A percentile compares a stretch with the other conserved stretches of the same genome.
Evolutionary conservation across 2,797 vertebrate genomes (phyloP).

Genomic region (Argentina silus): DNA sequence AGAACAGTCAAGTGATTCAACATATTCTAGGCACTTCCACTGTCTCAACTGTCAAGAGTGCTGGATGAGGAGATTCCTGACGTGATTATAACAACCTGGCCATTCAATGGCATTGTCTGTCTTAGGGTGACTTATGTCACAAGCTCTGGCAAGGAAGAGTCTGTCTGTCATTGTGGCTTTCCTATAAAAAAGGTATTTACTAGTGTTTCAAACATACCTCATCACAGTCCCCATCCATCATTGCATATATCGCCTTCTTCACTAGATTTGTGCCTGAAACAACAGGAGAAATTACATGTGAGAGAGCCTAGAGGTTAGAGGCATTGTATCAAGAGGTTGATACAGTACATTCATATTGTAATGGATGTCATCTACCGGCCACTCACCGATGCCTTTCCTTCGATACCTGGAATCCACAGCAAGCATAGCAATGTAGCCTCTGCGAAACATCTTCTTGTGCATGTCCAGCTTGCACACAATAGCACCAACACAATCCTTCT

Average conservation of each 20-base stretch:
- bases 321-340: neutral
- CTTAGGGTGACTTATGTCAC: too few species aligned
- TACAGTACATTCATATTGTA: too few species aligned
- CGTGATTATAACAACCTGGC: too few species aligned
- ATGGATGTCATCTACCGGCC: neutral
- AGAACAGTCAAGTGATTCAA: too few species aligned
- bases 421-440: conserved; percentile 99
- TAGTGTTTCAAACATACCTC: conserved; percentile 80
- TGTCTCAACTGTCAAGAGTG: too few species aligned
- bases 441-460: conserved; percentile 99
- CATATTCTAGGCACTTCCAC: too few species aligned
- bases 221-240: conserved; percentile 99
- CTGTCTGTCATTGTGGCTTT: too few species aligned
- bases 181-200: too few species aligned
- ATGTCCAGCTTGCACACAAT: conserved; percentile 99
- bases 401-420: conserved; percentile 99
- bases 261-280: conserved; percentile 98
- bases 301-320: neutral
- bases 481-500: conserved; percentile 98
- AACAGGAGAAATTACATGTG: neutral
- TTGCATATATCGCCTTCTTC: conserved; percentile 99
- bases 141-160: too few species aligned
- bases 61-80: too few species aligned
- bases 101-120: neutral
- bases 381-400: conserved; percentile 99